phyloP scores from a whole-genome alignment of 2,888 invertebrate species.

The Platerodrilus igneus region DNA sequence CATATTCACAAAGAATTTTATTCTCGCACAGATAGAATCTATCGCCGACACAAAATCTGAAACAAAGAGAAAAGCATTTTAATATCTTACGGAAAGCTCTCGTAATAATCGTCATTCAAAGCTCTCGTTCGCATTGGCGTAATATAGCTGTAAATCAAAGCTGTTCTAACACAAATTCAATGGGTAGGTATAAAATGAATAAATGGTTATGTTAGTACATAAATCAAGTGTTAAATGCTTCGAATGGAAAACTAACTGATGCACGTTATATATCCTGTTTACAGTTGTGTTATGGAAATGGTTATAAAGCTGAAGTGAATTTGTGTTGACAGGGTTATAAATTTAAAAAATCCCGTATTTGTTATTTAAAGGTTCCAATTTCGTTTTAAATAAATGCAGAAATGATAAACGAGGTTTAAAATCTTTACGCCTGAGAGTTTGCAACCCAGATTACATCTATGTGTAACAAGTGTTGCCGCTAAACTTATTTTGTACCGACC shows the following conservation, averaged over 20 bases:
- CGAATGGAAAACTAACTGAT: conserved; percentile 41
- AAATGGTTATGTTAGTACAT: conserved; percentile 33
- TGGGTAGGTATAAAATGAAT: conserved; percentile 36
- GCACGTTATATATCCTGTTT: conserved; percentile 33
- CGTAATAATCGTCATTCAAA: conserved; percentile 7
- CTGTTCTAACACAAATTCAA: conserved; percentile 40
- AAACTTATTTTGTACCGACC: no score
- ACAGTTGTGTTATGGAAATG: no score
- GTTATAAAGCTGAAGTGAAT: no score
- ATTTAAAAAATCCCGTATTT: no score
- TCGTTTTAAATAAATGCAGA: no score
- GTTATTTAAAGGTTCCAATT: no score
- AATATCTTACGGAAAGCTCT: conserved; percentile 13
- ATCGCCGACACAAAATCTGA: conserved; percentile 96
- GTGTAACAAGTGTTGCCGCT: no score
- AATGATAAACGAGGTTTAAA: no score
- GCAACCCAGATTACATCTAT: no score
- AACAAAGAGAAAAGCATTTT: conserved; percentile 35
- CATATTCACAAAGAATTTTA: conserved; percentile 96
- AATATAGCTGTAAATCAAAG: conserved; percentile 37
- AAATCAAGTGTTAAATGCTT: conserved; percentile 43
- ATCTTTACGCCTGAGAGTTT: no score
- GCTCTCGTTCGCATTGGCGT: conserved; percentile 32
- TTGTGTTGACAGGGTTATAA: no score
- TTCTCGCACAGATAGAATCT: conserved; percentile 95